Base-by-base conservation (phyloP, 2,888 invertebrate genomes). In the Lamellibrachia satsuma region DNA sequence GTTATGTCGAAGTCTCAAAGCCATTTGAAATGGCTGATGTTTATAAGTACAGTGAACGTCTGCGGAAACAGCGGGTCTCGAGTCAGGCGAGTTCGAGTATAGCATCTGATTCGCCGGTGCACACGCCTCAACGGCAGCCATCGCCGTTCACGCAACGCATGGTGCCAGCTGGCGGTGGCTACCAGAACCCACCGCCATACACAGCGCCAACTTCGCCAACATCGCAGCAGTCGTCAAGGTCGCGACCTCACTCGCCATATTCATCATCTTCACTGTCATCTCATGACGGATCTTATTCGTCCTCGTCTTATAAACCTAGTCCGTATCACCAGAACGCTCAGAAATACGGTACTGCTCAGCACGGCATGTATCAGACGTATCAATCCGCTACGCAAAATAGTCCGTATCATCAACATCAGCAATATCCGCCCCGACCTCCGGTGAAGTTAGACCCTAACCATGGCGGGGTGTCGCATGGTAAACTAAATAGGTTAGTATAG, bases 1-100 rank as follows among this genome's bases (percentile, higher is more conserved):
- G 98, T 92, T 94, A 94, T 93, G 95, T 95, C 51, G 99, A 99
- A 97, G 98, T 98, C 93, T 98, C 98, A 0, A 99, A 99, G 96
- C 99, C 99, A 3, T 99, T 99, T 97, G 99, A 99, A 97, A 99
- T 99, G 98, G 98, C 99, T 0, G 99, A 99, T 97, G 99, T 99
- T 96, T 99, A 99, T 96, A 99, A 99, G 97, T 99, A 99, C 96
- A 99, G 99, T 92, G 99, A 98, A 7, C 98, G 99, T n/a, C 98
- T 98, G 96, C 97, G 99, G 93, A 98, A 98, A 94, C 97, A 97
- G 93, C 91, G 93, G 11, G 92, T 90, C 51, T 55, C 27, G 22
- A 75, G 75, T 75, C 75, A 75, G 75, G 75, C 75, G 6, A n/a
- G 75, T 22, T 75, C 75, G 3, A 75, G 75, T 75, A n/a, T n/a